Evolutionary conservation across 2,888 invertebrate species (phyloP).

Genomic region (Himalopsyche anomala): DNA sequence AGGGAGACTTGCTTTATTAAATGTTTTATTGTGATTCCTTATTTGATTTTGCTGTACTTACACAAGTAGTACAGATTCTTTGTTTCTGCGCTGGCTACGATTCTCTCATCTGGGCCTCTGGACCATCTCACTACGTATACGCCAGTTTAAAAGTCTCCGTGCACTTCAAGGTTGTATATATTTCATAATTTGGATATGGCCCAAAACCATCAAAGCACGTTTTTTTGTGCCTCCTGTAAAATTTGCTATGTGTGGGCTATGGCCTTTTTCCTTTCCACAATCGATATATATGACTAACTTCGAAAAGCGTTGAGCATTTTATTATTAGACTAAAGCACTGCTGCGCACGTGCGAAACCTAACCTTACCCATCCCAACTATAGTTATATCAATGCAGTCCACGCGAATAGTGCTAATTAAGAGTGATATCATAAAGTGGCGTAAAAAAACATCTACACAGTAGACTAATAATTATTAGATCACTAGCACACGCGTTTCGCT

Average conservation of each 20-base stretch:
- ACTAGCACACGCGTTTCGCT: conserved; percentile 13
- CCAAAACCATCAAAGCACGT: too few species aligned
- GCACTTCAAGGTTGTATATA: too few species aligned
- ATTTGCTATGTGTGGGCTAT: too few species aligned
- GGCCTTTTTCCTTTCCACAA: too few species aligned
- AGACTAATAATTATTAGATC: neutral
- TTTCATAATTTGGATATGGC: too few species aligned
- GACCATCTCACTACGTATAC: conserved; percentile 85
- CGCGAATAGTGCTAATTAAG: conserved; percentile 3
- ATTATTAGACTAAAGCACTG: too few species aligned
- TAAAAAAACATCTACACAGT: neutral
- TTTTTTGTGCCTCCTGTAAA: too few species aligned
- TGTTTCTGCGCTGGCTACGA: conserved; percentile 83
- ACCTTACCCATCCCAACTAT: conserved; percentile 17
- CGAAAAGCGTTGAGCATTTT: too few species aligned
- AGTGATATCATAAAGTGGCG: neutral
- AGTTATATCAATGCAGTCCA: conserved; percentile 23
- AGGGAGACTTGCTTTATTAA: neutral
- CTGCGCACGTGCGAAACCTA: neutral
- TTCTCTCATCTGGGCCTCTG: conserved; percentile 79
- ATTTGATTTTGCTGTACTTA: conserved; percentile 65
- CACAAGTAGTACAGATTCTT: conserved; percentile 82
- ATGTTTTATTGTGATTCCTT: neutral
- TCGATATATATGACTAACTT: too few species aligned
- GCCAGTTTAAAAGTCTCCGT: too few species aligned